Evolutionary conservation across 2,113 vertebrate genomes (phyloP), one percentile per base, ranked within the genome.

Genomic region (Alosa alosa): DNA sequence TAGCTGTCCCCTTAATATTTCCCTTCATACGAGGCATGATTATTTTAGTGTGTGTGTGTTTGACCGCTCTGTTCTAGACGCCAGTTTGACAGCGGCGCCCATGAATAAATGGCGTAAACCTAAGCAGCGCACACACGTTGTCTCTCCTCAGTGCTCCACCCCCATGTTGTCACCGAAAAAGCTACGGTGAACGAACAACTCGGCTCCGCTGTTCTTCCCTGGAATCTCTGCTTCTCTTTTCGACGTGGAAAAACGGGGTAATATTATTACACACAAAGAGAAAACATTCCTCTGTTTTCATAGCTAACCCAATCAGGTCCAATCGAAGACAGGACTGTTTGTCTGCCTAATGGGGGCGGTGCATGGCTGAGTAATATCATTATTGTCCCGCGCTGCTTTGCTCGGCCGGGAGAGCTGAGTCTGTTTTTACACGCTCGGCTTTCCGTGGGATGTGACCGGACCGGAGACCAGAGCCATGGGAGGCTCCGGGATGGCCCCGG

Each of bases 351-450:
- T 82, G 68, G 49, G 39, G 31, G 20, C 81, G 75, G 84, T 31
- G 82, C 64, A 8, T 47, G 20, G 36, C 4, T 3, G 4, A 81
- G 31, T 81, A 49, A 45, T 88, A 46, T 0, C 47, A 60, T 49
- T 86, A 0, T 49, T 83, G 68, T 22, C 86, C 36, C 75, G 18
- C 41, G 1, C 41, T 4, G 41, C 25, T 36, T 25, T 25, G n/a
- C 60, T 81, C 22, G 81, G 82, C 83, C 85, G 55, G 68, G 50
- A 83, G 82, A 68, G 85, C 60, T 84, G 82, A 82, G 82, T 78
- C 82, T 83, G 82, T 41, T 89, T 84, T 89, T 89, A 83, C 55
- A 17, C 81, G 64, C 25, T 57, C 9, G 10, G 49, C 83, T 88
- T 90, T 89, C 81, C 64, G 36, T 82, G 64, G 64, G 64, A 31